Evolutionary conservation across 2,113 vertebrate genomes (phyloP).

Genomic region (Nibea coibor): DNA sequence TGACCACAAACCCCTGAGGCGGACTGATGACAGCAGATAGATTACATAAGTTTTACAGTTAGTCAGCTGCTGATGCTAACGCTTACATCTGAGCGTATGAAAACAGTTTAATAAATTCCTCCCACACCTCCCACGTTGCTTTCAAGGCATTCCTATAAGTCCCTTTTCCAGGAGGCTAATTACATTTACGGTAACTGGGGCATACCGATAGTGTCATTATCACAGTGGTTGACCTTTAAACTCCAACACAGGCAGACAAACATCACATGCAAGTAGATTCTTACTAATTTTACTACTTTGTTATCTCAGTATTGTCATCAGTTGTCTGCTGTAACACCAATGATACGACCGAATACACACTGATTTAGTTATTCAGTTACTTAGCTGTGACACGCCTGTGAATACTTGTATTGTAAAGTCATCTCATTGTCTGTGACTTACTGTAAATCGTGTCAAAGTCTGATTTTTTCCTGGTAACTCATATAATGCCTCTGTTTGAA

Average conservation of each 20-base stretch:
- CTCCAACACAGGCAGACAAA: not conserved
- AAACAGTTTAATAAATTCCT: no score
- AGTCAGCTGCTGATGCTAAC: no score
- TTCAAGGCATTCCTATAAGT: not conserved
- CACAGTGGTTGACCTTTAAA: slow-evolving; percentile 5
- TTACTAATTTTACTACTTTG: not conserved
- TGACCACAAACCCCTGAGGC: no score
- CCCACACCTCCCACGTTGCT: no score
- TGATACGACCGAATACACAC: not conserved
- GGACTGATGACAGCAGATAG: no score
- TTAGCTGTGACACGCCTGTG: not conserved
- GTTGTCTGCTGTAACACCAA: no score
- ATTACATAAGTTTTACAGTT: no score
- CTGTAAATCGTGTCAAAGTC: not conserved
- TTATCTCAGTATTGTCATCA: not conserved
- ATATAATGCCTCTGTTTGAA: not conserved
- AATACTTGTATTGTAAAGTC: not conserved
- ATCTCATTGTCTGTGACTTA: not conserved
- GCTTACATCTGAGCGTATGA: no score
- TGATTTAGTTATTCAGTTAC: not conserved
- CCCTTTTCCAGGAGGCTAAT: not conserved
- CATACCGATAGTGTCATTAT: no score
- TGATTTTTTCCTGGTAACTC: not conserved
- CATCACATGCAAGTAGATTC: not conserved
- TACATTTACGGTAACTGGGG: no score